These are phyloP conservation scores for Pollenia griseotomentosa DNA, from an alignment of 2,888 invertebrate genomes.

Conservation along the genomic window DNA sequence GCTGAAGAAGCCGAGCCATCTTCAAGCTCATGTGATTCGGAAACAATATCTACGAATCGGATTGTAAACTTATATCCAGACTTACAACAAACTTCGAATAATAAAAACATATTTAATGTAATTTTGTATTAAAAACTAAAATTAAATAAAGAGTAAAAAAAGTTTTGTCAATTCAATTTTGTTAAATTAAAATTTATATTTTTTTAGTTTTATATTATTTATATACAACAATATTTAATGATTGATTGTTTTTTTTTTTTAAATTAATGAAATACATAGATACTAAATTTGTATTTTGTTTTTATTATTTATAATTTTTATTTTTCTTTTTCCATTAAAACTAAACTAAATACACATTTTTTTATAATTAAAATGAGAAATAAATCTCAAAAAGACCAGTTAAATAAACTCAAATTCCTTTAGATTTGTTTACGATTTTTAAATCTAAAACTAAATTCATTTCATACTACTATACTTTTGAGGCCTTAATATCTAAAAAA, in stretches of 20 bases:
- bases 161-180: constrained; percentile 25
- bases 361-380: constrained; percentile 64
- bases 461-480: constrained; percentile 34
- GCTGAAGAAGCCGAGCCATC: too few species aligned
- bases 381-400: constrained; percentile 45
- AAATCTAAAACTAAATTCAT: constrained; percentile 52
- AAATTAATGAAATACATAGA: constrained; percentile 55
- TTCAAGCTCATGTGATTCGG: too few species aligned
- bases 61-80: too few species aligned
- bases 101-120: too few species aligned
- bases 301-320: constrained; percentile 55
- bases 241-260: constrained; percentile 40
- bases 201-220: constrained; percentile 60
- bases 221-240: constrained; percentile 61
- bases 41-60: too few species aligned
- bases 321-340: constrained; percentile 59
- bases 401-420: constrained; percentile 38
- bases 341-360: constrained; percentile 72
- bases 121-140: too few species aligned
- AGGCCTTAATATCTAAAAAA: constrained; percentile 21
- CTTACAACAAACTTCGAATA: too few species aligned
- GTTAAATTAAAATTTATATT: constrained; percentile 54
- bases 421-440: background rate
- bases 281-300: constrained; percentile 60
- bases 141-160: background rate